Conservation (phyloP, 2,888 invertebrate genomes). For the Agrilus mali region DNA sequence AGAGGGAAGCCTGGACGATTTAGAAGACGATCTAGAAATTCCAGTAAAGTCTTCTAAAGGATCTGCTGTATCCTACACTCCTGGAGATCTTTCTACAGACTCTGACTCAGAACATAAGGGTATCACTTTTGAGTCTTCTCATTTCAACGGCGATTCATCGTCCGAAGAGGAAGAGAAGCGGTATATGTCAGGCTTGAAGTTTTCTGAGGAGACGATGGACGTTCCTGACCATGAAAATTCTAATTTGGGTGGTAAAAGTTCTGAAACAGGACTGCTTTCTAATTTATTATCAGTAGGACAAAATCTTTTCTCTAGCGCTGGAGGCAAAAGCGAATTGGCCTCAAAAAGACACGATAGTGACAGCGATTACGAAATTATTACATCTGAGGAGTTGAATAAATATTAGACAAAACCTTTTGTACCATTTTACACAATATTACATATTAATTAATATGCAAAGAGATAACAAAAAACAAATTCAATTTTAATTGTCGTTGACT, state of each 20-base stretch:
- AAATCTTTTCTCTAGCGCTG: constrained; percentile 15
- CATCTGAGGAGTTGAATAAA: constrained; percentile 21
- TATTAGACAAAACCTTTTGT: too few species aligned
- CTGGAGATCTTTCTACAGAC: constrained; percentile 26
- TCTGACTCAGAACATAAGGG: constrained; percentile 27
- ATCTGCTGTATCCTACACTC: constrained; percentile 10
- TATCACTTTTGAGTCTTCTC: constrained; percentile 31
- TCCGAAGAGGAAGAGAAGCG: constrained; percentile 29
- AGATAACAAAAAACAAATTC: too few species aligned
- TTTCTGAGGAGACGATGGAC: constrained; percentile 18
- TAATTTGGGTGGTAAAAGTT: not conserved
- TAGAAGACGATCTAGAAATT: constrained; percentile 29
- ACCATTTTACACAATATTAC: too few species aligned
- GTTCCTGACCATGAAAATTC: constrained; percentile 5
- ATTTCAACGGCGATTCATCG: constrained; percentile 32
- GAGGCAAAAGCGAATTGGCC: constrained; percentile 9
- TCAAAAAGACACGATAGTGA: constrained; percentile 23
- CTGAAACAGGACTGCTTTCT: constrained; percentile 13
- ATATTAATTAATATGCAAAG: too few species aligned
- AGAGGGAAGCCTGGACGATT: constrained; percentile 22
- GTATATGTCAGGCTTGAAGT: constrained; percentile 25
- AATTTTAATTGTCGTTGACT: too few species aligned
- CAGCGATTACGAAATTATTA: constrained; percentile 31
- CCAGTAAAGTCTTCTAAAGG: constrained; percentile 9
- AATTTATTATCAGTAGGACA: constrained; percentile 15